Evolutionary conservation across 2,113 vertebrate species (phyloP).

Genomic region (Genyomyrus donnyi): DNA sequence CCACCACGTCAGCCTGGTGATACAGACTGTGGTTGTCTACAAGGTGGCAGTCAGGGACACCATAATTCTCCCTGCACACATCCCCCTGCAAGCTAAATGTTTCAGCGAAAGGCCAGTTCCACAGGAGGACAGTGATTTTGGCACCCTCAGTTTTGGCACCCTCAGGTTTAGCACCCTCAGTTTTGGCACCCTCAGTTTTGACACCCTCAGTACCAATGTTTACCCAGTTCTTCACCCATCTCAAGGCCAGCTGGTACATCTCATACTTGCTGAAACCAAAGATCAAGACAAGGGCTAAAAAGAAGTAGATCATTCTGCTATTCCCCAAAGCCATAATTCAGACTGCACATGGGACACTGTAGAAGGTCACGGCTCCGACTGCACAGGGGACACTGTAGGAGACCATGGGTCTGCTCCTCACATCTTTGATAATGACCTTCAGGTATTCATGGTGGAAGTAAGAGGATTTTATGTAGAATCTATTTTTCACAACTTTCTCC

Average conservation of each 20-base stretch:
- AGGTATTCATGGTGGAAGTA: too few species aligned
- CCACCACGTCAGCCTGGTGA: constrained; percentile 56
- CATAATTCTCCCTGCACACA: constrained; percentile 47
- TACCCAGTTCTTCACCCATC: not conserved
- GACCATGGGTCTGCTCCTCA: not conserved
- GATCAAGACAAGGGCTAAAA: not conserved
- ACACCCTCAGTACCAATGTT: not conserved
- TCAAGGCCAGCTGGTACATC: not conserved
- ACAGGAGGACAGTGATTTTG: constrained; percentile 61
- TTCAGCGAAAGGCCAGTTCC: constrained; percentile 71
- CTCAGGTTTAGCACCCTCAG: not conserved
- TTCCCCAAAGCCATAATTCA: not conserved
- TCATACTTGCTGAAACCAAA: not conserved
- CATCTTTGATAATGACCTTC: too few species aligned
- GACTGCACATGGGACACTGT: too few species aligned
- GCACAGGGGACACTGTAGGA: too few species aligned
- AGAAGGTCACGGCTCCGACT: too few species aligned
- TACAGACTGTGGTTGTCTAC: constrained; percentile 48
- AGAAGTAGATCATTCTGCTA: not conserved
- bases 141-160: not conserved
- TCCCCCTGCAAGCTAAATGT: constrained; percentile 49
- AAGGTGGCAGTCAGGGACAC: constrained; percentile 58
- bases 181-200: too few species aligned
- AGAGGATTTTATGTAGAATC: too few species aligned
- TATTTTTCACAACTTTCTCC: too few species aligned